These are phyloP conservation scores for Trematomus loennbergii DNA, from an alignment of 2,113 vertebrate genomes.

Conservation along the genomic window DNA sequence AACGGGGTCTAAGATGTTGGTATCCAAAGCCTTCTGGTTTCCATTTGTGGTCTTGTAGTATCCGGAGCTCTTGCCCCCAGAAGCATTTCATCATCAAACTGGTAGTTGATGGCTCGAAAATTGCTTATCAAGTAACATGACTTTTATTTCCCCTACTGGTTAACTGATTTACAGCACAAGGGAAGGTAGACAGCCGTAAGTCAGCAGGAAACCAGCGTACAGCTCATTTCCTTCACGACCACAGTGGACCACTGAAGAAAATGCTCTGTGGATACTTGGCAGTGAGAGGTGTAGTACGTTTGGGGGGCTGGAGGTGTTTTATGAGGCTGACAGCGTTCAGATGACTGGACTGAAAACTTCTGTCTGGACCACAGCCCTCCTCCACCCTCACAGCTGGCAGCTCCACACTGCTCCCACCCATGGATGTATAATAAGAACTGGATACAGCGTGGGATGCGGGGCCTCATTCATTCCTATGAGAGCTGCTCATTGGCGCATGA, in stretches of 20 bases:
- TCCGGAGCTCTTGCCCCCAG: too few relatives aligned
- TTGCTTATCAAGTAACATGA: background rate
- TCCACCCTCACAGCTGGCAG: constrained; percentile 1
- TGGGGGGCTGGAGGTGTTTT: constrained; percentile 38
- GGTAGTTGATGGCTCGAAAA: too few relatives aligned
- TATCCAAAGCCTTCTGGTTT: too few relatives aligned
- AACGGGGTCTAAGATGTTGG: too few relatives aligned
- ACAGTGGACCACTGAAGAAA: constrained; percentile 18
- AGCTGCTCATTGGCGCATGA: too few relatives aligned
- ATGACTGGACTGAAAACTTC: constrained; percentile 31
- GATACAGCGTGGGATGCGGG: too few relatives aligned
- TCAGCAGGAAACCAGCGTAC: constrained; percentile 1
- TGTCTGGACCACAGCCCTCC: constrained; percentile 41
- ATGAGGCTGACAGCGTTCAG: constrained; percentile 34
- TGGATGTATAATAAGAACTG: too few relatives aligned
- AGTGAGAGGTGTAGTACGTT: constrained; percentile 2
- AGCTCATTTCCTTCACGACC: constrained; percentile 40
- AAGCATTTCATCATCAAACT: too few relatives aligned
- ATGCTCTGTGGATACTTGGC: constrained; percentile 38
- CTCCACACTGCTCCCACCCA: constrained; percentile 36
- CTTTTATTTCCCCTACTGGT: background rate
- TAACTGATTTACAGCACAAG: background rate
- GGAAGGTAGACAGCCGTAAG: background rate
- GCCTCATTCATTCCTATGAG: too few relatives aligned
- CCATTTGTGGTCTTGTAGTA: too few relatives aligned